A percentile compares a stretch with the other conserved stretches of the same genome.
Evolutionary conservation across 1,140 invertebrate species (phyloP).

Genomic region (Drosophila triauraria): DNA sequence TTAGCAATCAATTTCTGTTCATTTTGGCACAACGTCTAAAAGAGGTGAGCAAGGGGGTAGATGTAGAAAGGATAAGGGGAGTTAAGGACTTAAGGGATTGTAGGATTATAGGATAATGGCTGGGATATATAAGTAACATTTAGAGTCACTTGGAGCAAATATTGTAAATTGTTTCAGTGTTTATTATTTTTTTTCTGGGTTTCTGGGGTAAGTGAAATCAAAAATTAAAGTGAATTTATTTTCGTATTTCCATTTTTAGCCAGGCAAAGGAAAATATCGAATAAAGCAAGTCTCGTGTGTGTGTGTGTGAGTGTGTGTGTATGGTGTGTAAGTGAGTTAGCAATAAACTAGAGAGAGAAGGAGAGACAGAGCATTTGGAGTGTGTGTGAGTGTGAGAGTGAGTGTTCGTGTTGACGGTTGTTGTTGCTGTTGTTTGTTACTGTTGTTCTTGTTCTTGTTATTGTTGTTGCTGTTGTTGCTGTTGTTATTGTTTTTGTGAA

Average conservation of each 20-base stretch:
- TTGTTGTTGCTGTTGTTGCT: slow-evolving; percentile 14
- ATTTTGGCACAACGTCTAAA: slow-evolving; percentile 55
- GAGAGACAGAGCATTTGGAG: slow-evolving; percentile 64
- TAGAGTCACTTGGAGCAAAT: slow-evolving; percentile 40
- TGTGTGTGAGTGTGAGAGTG: slow-evolving; percentile 16
- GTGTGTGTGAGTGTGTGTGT: slow-evolving; percentile 12
- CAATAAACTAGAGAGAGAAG: slow-evolving; percentile 40
- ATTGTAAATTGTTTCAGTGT: slow-evolving; percentile 36
- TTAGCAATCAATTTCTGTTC: slow-evolving; percentile 55
- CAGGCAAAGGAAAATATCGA: slow-evolving; percentile 55
- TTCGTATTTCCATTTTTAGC: slow-evolving; percentile 52
- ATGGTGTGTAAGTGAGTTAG: slow-evolving; percentile 48
- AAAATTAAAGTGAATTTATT: slow-evolving; percentile 87
- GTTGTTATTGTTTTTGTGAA: slow-evolving; percentile 69
- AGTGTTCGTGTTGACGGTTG: slow-evolving; percentile 48
- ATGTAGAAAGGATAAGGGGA: background rate
- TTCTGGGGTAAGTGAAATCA: slow-evolving; percentile 47
- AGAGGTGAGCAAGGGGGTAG: slow-evolving; percentile 5
- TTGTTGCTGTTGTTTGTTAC: slow-evolving; percentile 39
- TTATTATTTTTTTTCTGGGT: slow-evolving; percentile 16
- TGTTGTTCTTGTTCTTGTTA: slow-evolving; percentile 42
- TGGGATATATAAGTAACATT: slow-evolving; percentile 25
- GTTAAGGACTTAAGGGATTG: too few relatives aligned
- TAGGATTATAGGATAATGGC: too few relatives aligned
- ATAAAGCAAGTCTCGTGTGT: slow-evolving; percentile 60